phyloP scores from a whole-genome alignment of 2,888 invertebrate genomes.

The Hemistola chrysoprasaria region DNA sequence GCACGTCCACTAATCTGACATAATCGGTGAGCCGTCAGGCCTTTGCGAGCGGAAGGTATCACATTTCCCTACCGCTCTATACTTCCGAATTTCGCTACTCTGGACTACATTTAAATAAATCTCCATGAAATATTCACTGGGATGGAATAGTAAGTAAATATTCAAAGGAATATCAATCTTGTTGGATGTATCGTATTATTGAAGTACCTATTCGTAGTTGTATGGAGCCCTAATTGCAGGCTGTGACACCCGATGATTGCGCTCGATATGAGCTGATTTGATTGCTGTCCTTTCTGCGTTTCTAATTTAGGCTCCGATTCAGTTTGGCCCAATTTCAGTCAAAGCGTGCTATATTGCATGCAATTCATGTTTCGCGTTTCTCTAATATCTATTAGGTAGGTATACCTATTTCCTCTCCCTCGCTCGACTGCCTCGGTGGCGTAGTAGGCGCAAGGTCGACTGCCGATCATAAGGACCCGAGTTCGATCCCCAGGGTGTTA shows the following conservation, averaged over 20 bases:
- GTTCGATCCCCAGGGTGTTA: too few species aligned
- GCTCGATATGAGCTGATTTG: slow-evolving; percentile 51
- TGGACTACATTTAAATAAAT: slow-evolving; percentile 31
- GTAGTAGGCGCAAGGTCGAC: too few species aligned
- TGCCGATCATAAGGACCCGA: too few species aligned
- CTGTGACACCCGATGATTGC: slow-evolving; percentile 56
- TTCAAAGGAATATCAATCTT: slow-evolving; percentile 13
- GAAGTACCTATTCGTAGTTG: slow-evolving; percentile 18
- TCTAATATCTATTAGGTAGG: slow-evolving; percentile 3
- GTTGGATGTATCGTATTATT: slow-evolving; percentile 1
- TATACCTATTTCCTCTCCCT: too few species aligned
- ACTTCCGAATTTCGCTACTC: slow-evolving; percentile 29
- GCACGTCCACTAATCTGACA: slow-evolving; percentile 35
- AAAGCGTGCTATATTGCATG: slow-evolving; percentile 16
- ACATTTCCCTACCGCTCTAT: slow-evolving; percentile 20
- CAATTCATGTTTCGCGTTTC: slow-evolving; percentile 6
- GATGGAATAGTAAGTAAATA: slow-evolving; percentile 27
- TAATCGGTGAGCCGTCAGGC: slow-evolving; percentile 30
- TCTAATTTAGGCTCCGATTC: slow-evolving; percentile 33
- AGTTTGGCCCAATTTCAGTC: slow-evolving; percentile 22
- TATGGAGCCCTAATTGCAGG: slow-evolving; percentile 44
- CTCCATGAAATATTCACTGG: slow-evolving; percentile 27
- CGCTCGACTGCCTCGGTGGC: too few species aligned
- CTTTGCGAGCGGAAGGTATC: slow-evolving; percentile 30
- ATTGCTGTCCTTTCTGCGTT: slow-evolving; percentile 44